These are phyloP conservation scores for Oreotrochilus melanogaster DNA, from an alignment of 2,113 vertebrate genomes.

Conservation along the genomic window DNA sequence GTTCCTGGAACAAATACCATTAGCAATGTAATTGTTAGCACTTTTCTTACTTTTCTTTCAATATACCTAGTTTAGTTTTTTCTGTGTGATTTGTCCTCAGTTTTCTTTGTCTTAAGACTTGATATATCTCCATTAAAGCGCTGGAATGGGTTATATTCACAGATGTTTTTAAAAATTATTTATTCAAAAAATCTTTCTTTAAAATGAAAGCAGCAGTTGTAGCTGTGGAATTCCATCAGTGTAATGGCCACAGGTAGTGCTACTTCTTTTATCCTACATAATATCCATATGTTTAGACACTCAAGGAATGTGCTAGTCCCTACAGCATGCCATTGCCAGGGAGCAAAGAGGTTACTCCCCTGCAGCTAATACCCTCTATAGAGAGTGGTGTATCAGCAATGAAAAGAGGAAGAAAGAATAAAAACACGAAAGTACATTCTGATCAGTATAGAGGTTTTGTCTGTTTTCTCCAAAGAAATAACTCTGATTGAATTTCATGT, in stretches of 20 bases:
- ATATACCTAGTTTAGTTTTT: neutral
- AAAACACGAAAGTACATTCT: neutral
- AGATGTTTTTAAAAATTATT: neutral
- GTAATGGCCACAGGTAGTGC: neutral
- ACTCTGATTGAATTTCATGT: conserved; percentile 32
- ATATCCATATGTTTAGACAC: neutral
- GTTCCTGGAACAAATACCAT: conserved; percentile 19
- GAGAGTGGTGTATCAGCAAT: neutral
- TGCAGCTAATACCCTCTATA: neutral
- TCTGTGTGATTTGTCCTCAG: neutral
- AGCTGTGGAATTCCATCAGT: neutral
- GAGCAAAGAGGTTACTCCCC: neutral
- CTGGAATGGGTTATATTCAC: neutral
- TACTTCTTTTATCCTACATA: neutral
- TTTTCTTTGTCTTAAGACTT: neutral
- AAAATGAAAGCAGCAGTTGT: neutral
- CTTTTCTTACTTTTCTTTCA: conserved; percentile 28
- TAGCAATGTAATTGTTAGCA: neutral
- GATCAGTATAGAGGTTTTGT: neutral
- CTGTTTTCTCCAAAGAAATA: neutral
- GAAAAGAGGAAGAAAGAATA: neutral
- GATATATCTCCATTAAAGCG: neutral
- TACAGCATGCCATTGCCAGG: neutral
- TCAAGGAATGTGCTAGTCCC: neutral
- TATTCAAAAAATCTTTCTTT: neutral